A percentile compares a stretch with the other conserved stretches of the same genome.
These are phyloP conservation scores for Capra hircus DNA, from an alignment of 2,113 vertebrate genomes.

Conservation along the genomic window DNA sequence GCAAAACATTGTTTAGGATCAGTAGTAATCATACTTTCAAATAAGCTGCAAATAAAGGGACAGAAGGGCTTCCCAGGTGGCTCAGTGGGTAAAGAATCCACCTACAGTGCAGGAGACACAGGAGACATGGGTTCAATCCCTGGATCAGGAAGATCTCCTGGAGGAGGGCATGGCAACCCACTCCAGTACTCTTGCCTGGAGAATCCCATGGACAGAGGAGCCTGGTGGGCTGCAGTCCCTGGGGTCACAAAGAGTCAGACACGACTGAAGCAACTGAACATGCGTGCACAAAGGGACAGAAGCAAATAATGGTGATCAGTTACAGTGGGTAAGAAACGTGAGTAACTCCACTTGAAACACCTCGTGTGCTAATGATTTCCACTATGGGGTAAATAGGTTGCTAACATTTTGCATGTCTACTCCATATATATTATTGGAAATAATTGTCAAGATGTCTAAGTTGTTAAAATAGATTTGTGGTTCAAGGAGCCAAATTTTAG, in stretches of 20 bases:
- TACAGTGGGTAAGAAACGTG: conserved; percentile 53
- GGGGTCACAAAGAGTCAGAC: neutral
- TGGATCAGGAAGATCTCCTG: neutral
- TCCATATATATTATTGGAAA: conserved; percentile 50
- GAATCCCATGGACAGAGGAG: neutral
- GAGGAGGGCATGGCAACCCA: neutral
- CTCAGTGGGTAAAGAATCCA: neutral
- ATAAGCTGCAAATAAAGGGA: conserved; percentile 44
- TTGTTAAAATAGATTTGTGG: conserved; percentile 49
- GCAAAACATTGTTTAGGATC: conserved; percentile 35
- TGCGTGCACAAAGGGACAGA: neutral
- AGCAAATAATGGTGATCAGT: conserved; percentile 47
- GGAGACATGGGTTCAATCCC: neutral
- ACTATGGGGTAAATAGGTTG: conserved; percentile 39
- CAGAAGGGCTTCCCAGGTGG: neutral
- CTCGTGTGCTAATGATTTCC: conserved; percentile 35
- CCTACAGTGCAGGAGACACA: neutral
- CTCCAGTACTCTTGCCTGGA: neutral
- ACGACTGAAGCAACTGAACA: neutral
- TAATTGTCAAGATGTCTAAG: conserved; percentile 43
- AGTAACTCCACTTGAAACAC: conserved; percentile 38
- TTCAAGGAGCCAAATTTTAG: conserved; percentile 43
- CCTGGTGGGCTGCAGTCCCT: neutral
- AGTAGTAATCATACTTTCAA: conserved; percentile 63
- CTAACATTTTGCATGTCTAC: conserved; percentile 48